These are phyloP conservation scores for Lepilemur septentrionalis DNA, from an alignment of 2,797 vertebrate species.

Conservation along the genomic window DNA sequence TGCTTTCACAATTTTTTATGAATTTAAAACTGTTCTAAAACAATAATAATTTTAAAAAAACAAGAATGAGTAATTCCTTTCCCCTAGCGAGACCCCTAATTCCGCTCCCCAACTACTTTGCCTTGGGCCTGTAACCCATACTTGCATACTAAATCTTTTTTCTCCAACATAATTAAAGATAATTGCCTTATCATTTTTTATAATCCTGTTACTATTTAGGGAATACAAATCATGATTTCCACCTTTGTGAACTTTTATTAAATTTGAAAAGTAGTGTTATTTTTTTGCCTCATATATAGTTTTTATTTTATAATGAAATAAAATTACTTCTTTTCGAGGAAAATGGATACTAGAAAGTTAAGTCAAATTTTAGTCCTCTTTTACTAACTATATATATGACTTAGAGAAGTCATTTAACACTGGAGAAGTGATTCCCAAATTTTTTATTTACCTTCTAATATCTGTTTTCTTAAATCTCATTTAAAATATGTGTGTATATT, in stretches of 20 bases:
- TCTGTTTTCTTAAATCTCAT: not conserved
- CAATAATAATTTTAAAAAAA: no score
- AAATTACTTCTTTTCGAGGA: not conserved
- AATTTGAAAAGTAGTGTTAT: constrained; percentile 26
- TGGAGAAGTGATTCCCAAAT: not conserved
- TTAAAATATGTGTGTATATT: not conserved
- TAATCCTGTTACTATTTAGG: constrained; percentile 48
- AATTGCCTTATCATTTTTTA: constrained; percentile 43
- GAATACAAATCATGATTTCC: constrained; percentile 37
- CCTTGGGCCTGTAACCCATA: constrained; percentile 23
- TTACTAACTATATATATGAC: not conserved
- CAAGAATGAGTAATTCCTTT: no score
- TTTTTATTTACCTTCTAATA: not conserved
- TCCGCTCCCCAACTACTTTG: no score
- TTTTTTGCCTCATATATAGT: not conserved
- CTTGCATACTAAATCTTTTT: constrained; percentile 47
- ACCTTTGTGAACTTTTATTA: constrained; percentile 29
- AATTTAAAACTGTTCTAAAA: not conserved
- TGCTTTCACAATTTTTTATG: not conserved
- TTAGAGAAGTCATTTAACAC: not conserved
- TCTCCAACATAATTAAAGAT: constrained; percentile 51
- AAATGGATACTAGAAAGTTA: not conserved
- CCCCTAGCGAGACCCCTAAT: no score
- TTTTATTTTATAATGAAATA: not conserved
- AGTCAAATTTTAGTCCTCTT: not conserved